Percentiles rank a stretch among this genome's conserved stretches.
Evolutionary conservation across 2,888 invertebrate genomes (phyloP).

Genomic region (Drosophila maculinotata): DNA sequence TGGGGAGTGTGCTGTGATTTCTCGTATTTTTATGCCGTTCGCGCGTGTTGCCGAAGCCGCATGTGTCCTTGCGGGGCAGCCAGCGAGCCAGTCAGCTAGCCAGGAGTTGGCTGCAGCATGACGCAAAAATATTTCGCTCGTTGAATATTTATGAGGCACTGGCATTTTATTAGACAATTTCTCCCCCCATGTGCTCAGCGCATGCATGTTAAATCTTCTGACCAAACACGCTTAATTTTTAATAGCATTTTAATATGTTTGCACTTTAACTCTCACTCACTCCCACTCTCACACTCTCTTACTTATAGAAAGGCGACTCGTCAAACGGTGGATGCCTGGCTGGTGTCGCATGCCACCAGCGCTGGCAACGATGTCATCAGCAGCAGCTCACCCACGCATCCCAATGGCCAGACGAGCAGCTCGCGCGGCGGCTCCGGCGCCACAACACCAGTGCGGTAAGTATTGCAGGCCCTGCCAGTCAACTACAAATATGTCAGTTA

Average conservation of each 20-base stretch:
- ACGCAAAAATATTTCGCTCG: slow-evolving; percentile 44
- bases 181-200: slow-evolving; percentile 40
- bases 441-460: slow-evolving; percentile 95
- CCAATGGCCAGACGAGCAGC: slow-evolving; percentile 86
- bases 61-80: slow-evolving; percentile 27
- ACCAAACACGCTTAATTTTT: slow-evolving; percentile 49
- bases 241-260: slow-evolving; percentile 65
- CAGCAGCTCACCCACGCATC: slow-evolving; percentile 87
- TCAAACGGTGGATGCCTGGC: slow-evolving; percentile 96
- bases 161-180: slow-evolving; percentile 74
- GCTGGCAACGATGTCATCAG: slow-evolving; percentile 84
- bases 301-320: slow-evolving; percentile 93
- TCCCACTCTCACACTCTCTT: too few species aligned
- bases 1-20: slow-evolving; percentile 64
- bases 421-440: slow-evolving; percentile 93
- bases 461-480: too few species aligned
- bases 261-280: slow-evolving; percentile 3
- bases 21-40: slow-evolving; percentile 62
- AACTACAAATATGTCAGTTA: too few species aligned
- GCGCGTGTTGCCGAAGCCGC: slow-evolving; percentile 58
- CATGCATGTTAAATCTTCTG: slow-evolving; percentile 35
- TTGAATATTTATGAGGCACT: slow-evolving; percentile 75
- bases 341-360: slow-evolving; percentile 93
- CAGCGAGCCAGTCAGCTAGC: slow-evolving; percentile 3
- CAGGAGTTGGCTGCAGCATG: slow-evolving; percentile 18